Conservation (phyloP, 2,888 invertebrate genomes). For the Dynastes hyllus region DNA sequence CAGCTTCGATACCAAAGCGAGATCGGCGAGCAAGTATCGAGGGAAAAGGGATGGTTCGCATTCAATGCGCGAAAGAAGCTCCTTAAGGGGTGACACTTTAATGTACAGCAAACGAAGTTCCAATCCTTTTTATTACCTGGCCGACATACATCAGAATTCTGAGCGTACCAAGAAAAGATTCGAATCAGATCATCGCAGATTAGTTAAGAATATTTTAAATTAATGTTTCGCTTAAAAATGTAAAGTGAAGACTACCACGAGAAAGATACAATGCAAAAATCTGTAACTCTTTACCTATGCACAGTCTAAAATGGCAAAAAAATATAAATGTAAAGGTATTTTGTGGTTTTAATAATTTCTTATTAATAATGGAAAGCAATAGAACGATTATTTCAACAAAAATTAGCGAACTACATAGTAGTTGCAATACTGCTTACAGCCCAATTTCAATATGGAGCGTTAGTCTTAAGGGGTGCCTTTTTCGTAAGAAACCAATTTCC, state of each 20-base stretch:
- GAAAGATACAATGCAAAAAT: no score
- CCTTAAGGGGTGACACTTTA: conserved; percentile 5
- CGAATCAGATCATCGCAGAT: conserved; percentile 20
- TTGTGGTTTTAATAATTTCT: no score
- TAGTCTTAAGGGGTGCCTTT: no score
- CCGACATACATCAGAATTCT: conserved; percentile 22
- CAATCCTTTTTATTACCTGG: conserved; percentile 23
- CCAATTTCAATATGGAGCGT: no score
- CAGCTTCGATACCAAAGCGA: conserved; percentile 16
- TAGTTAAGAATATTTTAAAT: conserved; percentile 36
- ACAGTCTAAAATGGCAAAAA: no score
- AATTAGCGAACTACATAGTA: no score
- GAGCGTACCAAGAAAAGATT: conserved; percentile 31
- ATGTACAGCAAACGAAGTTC: conserved; percentile 27
- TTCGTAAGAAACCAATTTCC: no score
- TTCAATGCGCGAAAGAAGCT: conserved; percentile 10
- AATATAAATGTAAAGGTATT: no score
- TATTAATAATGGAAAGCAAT: no score
- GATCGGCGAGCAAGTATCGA: conserved; percentile 15
- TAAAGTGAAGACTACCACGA: neutral
- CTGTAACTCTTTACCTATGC: no score
- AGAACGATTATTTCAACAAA: no score
- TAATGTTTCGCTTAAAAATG: neutral
- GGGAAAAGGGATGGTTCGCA: conserved; percentile 13
- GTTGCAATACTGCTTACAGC: no score